phyloP scores from a whole-genome alignment of 2,113 vertebrate species.

The Chiloscyllium plagiosum region DNA sequence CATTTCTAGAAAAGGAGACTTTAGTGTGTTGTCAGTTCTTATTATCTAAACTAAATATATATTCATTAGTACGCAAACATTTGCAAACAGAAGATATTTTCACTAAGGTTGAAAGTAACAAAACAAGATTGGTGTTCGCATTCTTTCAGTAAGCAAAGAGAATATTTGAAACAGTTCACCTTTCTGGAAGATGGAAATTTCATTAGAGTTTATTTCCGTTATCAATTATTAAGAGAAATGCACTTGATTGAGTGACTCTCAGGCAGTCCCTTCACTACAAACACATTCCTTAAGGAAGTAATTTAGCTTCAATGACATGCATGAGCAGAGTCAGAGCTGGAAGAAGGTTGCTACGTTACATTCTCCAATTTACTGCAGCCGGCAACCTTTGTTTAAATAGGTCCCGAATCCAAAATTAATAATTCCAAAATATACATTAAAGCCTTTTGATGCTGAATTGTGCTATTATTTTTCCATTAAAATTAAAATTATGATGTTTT shows the following conservation, averaged over 20 bases:
- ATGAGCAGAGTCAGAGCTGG: conserved; percentile 49
- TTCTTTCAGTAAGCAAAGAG: conserved; percentile 45
- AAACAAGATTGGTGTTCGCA: neutral
- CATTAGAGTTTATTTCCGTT: conserved; percentile 82
- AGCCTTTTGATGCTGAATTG: neutral
- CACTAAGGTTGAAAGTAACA: neutral
- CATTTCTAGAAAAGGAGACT: conserved; percentile 2
- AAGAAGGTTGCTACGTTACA: conserved; percentile 41
- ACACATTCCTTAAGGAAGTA: conserved; percentile 46
- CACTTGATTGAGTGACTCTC: conserved; percentile 50
- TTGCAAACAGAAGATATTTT: conserved; percentile 21
- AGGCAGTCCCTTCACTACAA: conserved; percentile 42
- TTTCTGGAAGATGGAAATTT: conserved; percentile 84
- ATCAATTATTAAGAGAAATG: conserved; percentile 84
- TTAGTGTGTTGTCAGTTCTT: neutral
- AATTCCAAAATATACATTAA: neutral
- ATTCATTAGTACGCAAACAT: neutral
- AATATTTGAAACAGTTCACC: conserved; percentile 55
- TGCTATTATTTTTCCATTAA: neutral
- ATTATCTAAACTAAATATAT: neutral
- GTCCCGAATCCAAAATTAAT: neutral
- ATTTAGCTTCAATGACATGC: conserved; percentile 45
- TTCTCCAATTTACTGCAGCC: conserved; percentile 21
- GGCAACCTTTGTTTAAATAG: neutral
- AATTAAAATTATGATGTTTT: neutral